Base-by-base conservation (phyloP, 2,888 invertebrate species). In the Drosophila prolongata region DNA sequence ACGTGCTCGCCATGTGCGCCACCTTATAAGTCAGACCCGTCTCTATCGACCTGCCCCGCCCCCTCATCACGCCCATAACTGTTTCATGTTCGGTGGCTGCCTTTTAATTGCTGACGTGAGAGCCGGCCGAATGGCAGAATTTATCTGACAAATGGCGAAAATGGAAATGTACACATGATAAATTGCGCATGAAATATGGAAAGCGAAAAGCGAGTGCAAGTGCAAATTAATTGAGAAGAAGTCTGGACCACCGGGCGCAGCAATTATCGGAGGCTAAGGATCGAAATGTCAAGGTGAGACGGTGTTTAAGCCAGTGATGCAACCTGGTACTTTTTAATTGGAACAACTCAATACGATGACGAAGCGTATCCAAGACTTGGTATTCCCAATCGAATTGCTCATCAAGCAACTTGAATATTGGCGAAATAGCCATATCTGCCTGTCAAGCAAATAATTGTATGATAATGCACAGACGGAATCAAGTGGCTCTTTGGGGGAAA, bases 1-100 rank as follows among this genome's bases (percentile, higher is more conserved):
- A 80, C 79, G 82, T 79, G 79, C 52, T 14, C 56, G 57, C 47
- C 70, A 61, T 65, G 66, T 69, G 56, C 56, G 3, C 47, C 47
- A 68, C 66, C 49, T 55, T 56, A 42, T 55, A 37, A n/a, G 38
- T 40, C 44, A n/a, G 42, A 40, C 16, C 47, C 68, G 54, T 67
- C 67, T 65, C 30, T 40, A 53, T 67, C 55, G 49, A 30, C 13
- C 49, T 37, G 40, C 13, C 47, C 42, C 40, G 34, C 65, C 37
- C 14, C 42, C 55, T 42, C 46, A 13, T 44, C 34, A 11, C 49
- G 6, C 16, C 54, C 44, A 40, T 57, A 68, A 68, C 68, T 52
- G 69, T 68, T 59, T 47, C 54, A 65, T 65, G 66, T 59, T 59
- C 59, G 42, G 53, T 19, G 11, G 40, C 30, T 24, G 58, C 10